These are phyloP conservation scores for Oryzias curvinotus DNA, from an alignment of 2,113 vertebrate genomes.

Conservation along the genomic window DNA sequence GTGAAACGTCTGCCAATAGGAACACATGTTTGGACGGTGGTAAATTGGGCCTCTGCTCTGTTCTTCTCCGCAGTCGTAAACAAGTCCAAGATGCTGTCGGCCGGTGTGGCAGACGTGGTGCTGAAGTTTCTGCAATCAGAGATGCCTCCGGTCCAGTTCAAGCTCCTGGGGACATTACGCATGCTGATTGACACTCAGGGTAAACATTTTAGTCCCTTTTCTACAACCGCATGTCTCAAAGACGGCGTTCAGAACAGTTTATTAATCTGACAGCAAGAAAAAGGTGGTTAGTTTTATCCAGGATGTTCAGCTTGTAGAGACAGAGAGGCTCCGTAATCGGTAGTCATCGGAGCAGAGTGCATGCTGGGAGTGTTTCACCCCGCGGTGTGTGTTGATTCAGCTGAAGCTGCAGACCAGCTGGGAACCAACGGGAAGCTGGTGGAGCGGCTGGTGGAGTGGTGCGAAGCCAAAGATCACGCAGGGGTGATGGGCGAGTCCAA, in stretches of 20 bases:
- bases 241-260: too few species aligned
- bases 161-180: constrained; percentile 93
- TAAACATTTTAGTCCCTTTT: constrained; percentile 39
- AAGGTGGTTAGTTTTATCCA: too few species aligned
- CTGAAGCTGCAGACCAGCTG: constrained; percentile 94
- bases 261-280: too few species aligned
- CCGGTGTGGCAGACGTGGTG: constrained; percentile 91
- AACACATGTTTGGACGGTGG: too few species aligned
- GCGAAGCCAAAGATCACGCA: constrained; percentile 96
- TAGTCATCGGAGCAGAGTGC: too few species aligned
- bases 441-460: constrained; percentile 96
- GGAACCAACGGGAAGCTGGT: constrained; percentile 91
- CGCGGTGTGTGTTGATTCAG: constrained; percentile 67
- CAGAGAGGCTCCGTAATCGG: too few species aligned
- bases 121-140: constrained; percentile 96
- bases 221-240: background rate
- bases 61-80: constrained; percentile 87
- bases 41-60: constrained; percentile 2
- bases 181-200: constrained; percentile 99
- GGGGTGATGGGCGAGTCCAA: constrained; percentile 99
- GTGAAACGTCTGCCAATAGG: too few species aligned
- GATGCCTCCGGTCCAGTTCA: constrained; percentile 98
- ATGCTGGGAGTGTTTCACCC: background rate
- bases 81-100: constrained; percentile 97
- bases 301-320: too few species aligned